phyloP scores from a whole-genome alignment of 2,113 vertebrate species.

The Bettongia penicillata region DNA sequence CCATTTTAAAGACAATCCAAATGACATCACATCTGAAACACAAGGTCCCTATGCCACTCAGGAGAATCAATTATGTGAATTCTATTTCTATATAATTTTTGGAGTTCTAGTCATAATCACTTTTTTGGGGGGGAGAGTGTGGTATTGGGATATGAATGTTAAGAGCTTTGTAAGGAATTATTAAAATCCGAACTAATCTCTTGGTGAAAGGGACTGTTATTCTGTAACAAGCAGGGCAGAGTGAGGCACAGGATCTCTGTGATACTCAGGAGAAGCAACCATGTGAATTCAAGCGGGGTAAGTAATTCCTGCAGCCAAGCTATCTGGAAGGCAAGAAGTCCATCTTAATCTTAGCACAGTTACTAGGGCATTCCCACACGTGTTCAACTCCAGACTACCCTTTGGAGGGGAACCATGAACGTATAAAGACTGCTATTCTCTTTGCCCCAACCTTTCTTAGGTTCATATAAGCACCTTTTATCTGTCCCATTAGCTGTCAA shows the following conservation, averaged over 20 bases:
- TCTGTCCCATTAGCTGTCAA: neutral
- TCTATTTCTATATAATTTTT: slow-evolving; percentile 19
- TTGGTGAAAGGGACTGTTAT: neutral
- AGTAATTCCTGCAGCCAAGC: neutral
- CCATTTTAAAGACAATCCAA: neutral
- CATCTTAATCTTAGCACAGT: neutral
- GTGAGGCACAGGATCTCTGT: neutral
- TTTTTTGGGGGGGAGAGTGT: neutral
- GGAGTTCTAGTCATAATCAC: neutral
- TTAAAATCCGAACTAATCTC: slow-evolving; percentile 32
- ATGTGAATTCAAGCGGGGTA: neutral
- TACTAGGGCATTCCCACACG: too few species aligned
- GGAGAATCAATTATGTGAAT: neutral
- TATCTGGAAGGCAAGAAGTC: neutral
- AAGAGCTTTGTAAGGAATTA: slow-evolving; percentile 30
- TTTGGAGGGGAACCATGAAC: neutral
- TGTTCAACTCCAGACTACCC: neutral
- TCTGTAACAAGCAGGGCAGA: slow-evolving; percentile 8
- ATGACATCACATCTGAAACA: neutral
- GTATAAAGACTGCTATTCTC: too few species aligned
- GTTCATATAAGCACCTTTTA: neutral
- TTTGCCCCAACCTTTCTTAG: neutral
- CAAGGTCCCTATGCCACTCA: too few species aligned
- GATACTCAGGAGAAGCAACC: neutral
- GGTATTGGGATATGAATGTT: neutral